A percentile compares a stretch with the other conserved stretches of the same genome.
Evolutionary conservation across 2,113 vertebrate genomes (phyloP).

Genomic region (Synchiropus splendidus): DNA sequence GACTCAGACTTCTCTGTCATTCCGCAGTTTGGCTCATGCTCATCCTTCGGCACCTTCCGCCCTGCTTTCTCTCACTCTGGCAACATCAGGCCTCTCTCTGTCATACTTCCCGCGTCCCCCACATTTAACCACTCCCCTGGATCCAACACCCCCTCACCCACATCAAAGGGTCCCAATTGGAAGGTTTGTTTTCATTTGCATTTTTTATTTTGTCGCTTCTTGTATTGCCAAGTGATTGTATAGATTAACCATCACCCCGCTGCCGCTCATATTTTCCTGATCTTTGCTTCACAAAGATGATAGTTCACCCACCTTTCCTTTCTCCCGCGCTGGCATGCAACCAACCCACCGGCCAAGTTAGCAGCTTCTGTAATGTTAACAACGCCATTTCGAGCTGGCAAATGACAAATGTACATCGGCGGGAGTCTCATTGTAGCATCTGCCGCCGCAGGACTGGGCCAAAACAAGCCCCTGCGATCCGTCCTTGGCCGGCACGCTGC

Average conservation of each 20-base stretch:
- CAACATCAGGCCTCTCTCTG: conserved; percentile 71
- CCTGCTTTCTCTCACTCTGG: conserved; percentile 72
- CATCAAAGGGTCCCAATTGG: conserved; percentile 75
- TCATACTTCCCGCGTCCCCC: conserved; percentile 71
- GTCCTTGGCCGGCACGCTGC: conserved; percentile 65
- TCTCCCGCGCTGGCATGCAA: conserved; percentile 15
- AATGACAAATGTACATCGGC: conserved; percentile 12
- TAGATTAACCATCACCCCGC: conserved; percentile 25
- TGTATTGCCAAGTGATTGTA: conserved; percentile 22
- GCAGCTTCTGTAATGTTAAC: conserved; percentile 8
- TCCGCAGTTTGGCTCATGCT: conserved; percentile 74
- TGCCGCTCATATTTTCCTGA: conserved; percentile 29
- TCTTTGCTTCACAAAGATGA: conserved; percentile 25
- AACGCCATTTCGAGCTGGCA: too few species aligned
- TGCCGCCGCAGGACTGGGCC: conserved; percentile 81
- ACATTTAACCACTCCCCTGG: conserved; percentile 71
- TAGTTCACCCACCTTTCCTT: conserved; percentile 17
- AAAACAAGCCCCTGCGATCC: conserved; percentile 81
- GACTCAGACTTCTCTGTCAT: conserved; percentile 63
- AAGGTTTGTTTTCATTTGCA: conserved; percentile 75
- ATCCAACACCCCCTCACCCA: conserved; percentile 71
- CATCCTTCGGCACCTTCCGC: conserved; percentile 74
- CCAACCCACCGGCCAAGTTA: conserved; percentile 30
- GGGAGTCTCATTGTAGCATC: conserved; percentile 26
- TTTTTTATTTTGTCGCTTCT: conserved; percentile 46